Base-by-base conservation (phyloP, 2,797 vertebrate species). In the Adrianichthys oophorus region DNA sequence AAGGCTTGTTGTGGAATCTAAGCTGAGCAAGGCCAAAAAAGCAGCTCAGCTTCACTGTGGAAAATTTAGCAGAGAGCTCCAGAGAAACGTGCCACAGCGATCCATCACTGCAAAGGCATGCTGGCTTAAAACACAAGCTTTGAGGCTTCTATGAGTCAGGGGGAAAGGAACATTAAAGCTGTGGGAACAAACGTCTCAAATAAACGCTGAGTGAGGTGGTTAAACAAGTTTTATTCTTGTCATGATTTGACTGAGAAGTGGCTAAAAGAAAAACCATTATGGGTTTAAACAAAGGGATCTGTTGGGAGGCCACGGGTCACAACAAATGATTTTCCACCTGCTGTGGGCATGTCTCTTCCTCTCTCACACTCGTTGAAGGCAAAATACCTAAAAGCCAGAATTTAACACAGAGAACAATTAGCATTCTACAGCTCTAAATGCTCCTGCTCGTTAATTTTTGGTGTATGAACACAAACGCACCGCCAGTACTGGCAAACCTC, bases 321-420 rank as follows among this genome's bases (percentile, higher is more conserved):
- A 85, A 68, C 79, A 82, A 82, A 82, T 79, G 83, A 51, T 79
- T 47, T 62, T 59, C 63, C 80, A 87, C 80, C 84, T 85, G 83
- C 73, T 81, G 70, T 51, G 55, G 59, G 47, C 65, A 72, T 56
- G 59, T 24, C 63, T 52, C 37, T 1, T 18, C 17, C 48, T 0
- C 52, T 4, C 13, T n/a, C n/a, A 32, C 54, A 17, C 41, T 15
- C 58, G 10, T 37, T 12, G 10, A 37, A 37, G 32, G 32, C 32
- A 37, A 12, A 37, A 37, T 13, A 37, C 10, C 32, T 12, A 37
- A 37, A 37, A 37, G 32, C 10, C 10, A 37, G 32, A 17, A 45
- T 41, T 58, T 54, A 56, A 40, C 69, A 52, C 59, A 48, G 52
- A 49, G 62, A 79, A 67, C 64, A 65, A 70, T 57, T 83, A 70